These are phyloP conservation scores for Drosophila pallidifrons DNA, from an alignment of 1,140 invertebrate genomes.

Conservation along the genomic window DNA sequence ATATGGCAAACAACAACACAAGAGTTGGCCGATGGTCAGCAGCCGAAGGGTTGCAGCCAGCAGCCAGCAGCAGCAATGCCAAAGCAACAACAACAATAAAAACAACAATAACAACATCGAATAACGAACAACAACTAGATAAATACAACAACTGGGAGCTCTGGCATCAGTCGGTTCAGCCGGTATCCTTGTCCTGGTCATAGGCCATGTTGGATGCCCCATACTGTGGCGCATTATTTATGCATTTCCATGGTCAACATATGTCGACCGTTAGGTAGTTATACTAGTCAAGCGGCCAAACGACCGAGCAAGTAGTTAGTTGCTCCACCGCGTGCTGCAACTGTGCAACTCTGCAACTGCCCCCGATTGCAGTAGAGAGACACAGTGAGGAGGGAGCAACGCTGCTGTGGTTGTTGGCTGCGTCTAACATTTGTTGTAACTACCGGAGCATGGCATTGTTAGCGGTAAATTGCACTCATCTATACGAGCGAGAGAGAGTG, in stretches of 20 bases:
- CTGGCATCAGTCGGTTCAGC: constrained; percentile 28
- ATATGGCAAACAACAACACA: constrained; percentile 75
- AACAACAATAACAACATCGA: not conserved
- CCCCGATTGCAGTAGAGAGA: not conserved
- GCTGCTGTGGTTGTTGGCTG: constrained; percentile 68
- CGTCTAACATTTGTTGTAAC: constrained; percentile 82
- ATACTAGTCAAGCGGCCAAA: constrained; percentile 46
- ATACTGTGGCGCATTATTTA: constrained; percentile 81
- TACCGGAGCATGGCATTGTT: constrained; percentile 81
- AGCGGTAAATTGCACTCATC: constrained; percentile 83
- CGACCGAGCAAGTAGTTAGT: constrained; percentile 69
- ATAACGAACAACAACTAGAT: constrained; percentile 11
- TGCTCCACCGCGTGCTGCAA: constrained; percentile 26
- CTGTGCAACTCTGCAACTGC: constrained; percentile 35
- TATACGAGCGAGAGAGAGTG: constrained; percentile 36
- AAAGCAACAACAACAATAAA: constrained; percentile 24
- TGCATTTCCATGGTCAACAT: constrained; percentile 83
- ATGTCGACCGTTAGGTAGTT: constrained; percentile 74
- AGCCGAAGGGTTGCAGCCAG: constrained; percentile 21
- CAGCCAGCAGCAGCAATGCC: constrained; percentile 24
- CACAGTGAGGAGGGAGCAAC: not conserved
- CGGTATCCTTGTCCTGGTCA: constrained; percentile 66
- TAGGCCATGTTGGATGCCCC: constrained; percentile 70
- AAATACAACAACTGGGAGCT: not conserved
- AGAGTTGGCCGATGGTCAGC: not conserved